Conservation (phyloP, 2,113 vertebrate species). For the Semnornis frantzii region DNA sequence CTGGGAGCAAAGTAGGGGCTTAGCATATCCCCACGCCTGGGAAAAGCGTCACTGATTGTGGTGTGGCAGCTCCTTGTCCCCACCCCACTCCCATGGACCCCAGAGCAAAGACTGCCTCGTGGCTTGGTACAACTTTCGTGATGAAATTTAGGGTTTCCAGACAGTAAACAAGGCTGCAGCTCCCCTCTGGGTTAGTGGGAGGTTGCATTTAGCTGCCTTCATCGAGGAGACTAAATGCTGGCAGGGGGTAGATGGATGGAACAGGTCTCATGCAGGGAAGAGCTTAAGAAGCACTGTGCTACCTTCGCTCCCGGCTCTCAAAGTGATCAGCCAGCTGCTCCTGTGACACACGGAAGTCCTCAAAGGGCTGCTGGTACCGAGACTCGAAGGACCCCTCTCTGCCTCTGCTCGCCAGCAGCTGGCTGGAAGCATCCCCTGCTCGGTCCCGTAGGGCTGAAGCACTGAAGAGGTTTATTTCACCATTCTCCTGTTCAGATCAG, state of each 20-base stretch:
- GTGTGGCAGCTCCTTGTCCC: background rate
- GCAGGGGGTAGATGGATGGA: fast-evolving
- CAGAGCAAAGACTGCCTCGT: fast-evolving
- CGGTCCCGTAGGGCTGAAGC: conserved; percentile 82
- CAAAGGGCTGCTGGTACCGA: conserved; percentile 91
- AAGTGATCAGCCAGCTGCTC: conserved; percentile 90
- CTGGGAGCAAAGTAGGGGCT: fast-evolving
- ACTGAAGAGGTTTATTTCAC: conserved; percentile 82
- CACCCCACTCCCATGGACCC: background rate
- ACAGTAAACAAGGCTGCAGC: background rate
- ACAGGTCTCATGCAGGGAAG: background rate
- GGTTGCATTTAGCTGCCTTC: background rate
- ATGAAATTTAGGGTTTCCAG: background rate
- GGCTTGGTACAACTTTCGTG: background rate
- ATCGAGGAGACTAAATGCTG: background rate
- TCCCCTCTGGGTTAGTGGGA: background rate
- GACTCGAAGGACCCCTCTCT: conserved; percentile 90
- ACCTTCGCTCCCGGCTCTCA: conserved; percentile 90
- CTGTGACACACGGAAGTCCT: conserved; percentile 90
- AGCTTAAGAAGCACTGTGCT: background rate
- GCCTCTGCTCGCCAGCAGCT: conserved; percentile 80
- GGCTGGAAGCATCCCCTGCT: conserved; percentile 78
- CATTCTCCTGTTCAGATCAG: conserved; percentile 84
- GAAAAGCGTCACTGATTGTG: fast-evolving
- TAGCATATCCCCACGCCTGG: fast-evolving